phyloP scores from a whole-genome alignment of 2,113 vertebrate species.

The Bothrops jararaca region DNA sequence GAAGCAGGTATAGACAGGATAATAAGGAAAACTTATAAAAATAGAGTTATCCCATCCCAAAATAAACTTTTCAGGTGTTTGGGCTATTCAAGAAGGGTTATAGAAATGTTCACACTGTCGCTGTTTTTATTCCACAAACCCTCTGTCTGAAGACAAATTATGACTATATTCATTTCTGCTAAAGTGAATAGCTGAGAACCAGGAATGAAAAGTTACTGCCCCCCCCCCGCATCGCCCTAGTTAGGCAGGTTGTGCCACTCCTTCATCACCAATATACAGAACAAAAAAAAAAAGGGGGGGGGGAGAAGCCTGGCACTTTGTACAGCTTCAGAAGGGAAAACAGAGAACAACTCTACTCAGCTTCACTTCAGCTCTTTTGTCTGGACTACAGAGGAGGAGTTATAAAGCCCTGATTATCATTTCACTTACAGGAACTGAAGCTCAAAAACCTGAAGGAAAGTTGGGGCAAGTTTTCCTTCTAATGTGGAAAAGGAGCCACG shows the following conservation, averaged over 20 bases:
- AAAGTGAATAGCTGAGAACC: background rate
- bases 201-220: background rate
- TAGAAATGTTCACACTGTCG: background rate
- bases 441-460: background rate
- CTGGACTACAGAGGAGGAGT: background rate
- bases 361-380: background rate
- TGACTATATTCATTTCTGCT: background rate
- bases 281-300: background rate
- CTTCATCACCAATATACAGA: background rate
- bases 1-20: background rate
- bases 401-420: background rate
- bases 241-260: background rate
- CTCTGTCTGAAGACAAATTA: background rate
- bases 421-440: background rate
- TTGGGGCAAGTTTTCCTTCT: background rate
- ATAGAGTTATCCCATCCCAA: background rate
- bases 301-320: background rate
- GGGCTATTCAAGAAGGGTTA: background rate
- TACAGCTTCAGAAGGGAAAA: background rate
- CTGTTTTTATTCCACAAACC: background rate
- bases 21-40: background rate
- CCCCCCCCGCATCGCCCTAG: background rate
- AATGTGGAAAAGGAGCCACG: background rate
- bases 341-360: background rate
- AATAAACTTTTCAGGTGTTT: background rate